Evolutionary conservation across 2,113 vertebrate species (phyloP).

Genomic region (Psettodes erumei): DNA sequence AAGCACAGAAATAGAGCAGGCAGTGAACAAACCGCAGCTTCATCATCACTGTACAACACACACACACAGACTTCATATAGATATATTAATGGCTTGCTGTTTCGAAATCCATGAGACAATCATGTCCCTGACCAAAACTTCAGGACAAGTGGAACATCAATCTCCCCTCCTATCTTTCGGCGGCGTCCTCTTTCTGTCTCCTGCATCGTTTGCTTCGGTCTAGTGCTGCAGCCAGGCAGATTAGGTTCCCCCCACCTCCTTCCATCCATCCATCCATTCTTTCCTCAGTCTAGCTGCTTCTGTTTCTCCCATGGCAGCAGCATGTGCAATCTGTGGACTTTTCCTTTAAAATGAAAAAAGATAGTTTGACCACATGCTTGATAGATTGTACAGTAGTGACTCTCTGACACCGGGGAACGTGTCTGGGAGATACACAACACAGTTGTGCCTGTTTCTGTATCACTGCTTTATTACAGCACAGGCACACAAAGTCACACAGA

Average conservation of each 20-base stretch:
- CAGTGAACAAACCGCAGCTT: constrained; percentile 36
- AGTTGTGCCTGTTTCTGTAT: constrained; percentile 44
- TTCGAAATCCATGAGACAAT: constrained; percentile 7
- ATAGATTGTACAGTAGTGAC: constrained; percentile 47
- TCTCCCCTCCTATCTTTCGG: not conserved
- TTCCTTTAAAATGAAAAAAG: not conserved
- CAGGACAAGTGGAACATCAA: not conserved
- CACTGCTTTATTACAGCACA: constrained; percentile 29
- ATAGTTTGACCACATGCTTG: constrained; percentile 13
- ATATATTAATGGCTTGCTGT: constrained; percentile 2
- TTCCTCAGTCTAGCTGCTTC: constrained; percentile 15
- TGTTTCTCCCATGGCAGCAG: constrained; percentile 27
- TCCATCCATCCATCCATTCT: not conserved
- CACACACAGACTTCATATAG: not conserved
- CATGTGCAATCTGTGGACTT: constrained; percentile 6
- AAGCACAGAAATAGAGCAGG: constrained; percentile 61
- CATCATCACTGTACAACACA: constrained; percentile 26
- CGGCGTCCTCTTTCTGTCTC: not conserved
- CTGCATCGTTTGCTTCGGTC: constrained; percentile 33
- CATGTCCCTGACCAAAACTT: not conserved
- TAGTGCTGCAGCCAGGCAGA: constrained; percentile 15
- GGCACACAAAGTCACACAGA: constrained; percentile 12
- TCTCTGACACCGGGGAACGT: constrained; percentile 24
- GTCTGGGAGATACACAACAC: constrained; percentile 33
- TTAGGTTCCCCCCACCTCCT: constrained; percentile 8